Base-by-base conservation (phyloP, 2,888 invertebrate genomes). In the Hyalella azteca region DNA sequence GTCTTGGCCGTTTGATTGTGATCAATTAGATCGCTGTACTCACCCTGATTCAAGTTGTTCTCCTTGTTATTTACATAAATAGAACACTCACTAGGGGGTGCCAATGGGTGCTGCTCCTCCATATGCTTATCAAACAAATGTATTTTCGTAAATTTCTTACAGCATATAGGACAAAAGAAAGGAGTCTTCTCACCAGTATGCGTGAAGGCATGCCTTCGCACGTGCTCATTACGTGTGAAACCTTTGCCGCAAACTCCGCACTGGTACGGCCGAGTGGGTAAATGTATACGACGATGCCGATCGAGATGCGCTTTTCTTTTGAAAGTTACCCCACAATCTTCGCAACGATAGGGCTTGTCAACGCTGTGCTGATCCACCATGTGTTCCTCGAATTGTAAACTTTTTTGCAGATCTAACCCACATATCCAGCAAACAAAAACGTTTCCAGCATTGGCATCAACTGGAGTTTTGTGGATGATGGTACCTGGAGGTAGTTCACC, bases 171-270 rank as follows among this genome's bases (percentile, higher is more conserved):
- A 88, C 95, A 95, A 15, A 94, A 91, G 86, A 95, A 95, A 85
- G 94, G 90, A n/a, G n/a, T n/a, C 88, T 95, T 95, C 88, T 95
- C 94, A 2, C 95, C 95, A 15, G 95, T 94, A 88, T 95, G 95
- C 86, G 95, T 95, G 85, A 95, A 94, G 88, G 94, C 94, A 89
- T 95, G 95, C 86, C 95, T 88, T 0, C 95, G 95, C 81, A 95
- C 90, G 86, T 95, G 95, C 87, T 95, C 95, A 84, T 90, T 90
- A 49, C 95, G 91, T 87, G 95, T 89, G 85, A 90, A 90, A 2
- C 88, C 89, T 85, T 88, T 89, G 48, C 87, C 87, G 81, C 89
- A 89, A 15, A 88, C 87, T 0, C 87, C 87, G 85, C 88, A 89
- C 77, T 88, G 88, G 82, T 87, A 89, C 19, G 85, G 85, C 9